These are phyloP conservation scores for Rhipidura dahli DNA, from an alignment of 2,113 vertebrate species.

Conservation along the genomic window DNA sequence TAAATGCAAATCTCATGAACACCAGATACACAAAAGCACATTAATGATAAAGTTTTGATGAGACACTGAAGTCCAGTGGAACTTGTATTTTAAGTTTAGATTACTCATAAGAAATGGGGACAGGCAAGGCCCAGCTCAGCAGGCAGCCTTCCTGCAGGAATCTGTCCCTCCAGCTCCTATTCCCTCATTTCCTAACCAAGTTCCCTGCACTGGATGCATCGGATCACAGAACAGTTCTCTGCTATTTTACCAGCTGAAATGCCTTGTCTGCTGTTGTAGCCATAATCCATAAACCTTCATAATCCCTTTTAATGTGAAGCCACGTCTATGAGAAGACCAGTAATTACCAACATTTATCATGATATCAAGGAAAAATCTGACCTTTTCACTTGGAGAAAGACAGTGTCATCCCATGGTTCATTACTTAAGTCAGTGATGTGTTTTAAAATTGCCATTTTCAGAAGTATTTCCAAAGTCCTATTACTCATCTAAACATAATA, in stretches of 20 bases:
- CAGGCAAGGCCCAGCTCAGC: not conserved
- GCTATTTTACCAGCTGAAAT: not conserved
- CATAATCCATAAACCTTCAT: not conserved
- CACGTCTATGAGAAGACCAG: accelerated
- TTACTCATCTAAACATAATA: not conserved
- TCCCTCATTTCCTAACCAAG: not conserved
- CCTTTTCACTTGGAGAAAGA: not conserved
- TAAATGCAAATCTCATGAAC: not conserved
- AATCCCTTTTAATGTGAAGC: not conserved
- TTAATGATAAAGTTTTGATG: not conserved
- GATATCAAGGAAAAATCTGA: not conserved
- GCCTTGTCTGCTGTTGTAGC: too few relatives aligned
- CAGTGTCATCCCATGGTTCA: not conserved
- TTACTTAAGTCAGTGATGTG: not conserved
- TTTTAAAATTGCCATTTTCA: not conserved
- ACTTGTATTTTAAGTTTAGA: not conserved
- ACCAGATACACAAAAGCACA: not conserved
- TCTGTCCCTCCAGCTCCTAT: not conserved
- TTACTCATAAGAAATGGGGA: not conserved
- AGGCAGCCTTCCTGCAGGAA: not conserved
- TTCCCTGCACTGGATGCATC: accelerated
- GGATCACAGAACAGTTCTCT: not conserved
- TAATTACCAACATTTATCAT: not conserved
- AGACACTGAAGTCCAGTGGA: not conserved
- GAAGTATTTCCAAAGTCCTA: not conserved